These are phyloP conservation scores for Sialia sialis DNA, from an alignment of 2,113 vertebrate genomes.

Conservation along the genomic window DNA sequence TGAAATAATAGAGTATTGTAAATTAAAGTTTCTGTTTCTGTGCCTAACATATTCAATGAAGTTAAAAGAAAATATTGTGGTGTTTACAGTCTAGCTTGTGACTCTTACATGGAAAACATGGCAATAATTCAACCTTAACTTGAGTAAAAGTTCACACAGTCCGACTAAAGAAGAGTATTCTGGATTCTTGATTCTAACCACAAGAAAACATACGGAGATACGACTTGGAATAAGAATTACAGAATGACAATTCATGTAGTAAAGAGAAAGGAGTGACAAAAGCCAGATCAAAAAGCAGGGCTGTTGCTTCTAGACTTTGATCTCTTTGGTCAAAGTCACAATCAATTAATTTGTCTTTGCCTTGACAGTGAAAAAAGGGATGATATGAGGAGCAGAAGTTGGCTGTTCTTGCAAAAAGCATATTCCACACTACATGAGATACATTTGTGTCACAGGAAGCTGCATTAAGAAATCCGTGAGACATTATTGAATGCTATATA, in stretches of 20 bases:
- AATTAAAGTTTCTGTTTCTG: background rate
- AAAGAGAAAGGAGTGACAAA: background rate
- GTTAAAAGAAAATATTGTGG: background rate
- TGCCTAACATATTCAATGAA: background rate
- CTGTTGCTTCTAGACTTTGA: background rate
- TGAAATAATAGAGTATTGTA: background rate
- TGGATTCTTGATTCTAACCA: background rate
- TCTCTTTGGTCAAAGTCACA: background rate
- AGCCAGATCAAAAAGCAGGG: background rate
- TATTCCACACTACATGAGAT: background rate
- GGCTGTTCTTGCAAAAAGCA: background rate
- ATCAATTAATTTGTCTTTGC: background rate
- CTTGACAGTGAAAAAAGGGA: background rate
- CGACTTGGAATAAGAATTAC: background rate
- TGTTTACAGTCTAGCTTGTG: background rate
- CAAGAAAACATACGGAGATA: background rate
- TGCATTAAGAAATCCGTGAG: background rate
- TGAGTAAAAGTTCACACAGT: background rate
- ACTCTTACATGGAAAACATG: accelerated
- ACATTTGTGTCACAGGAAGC: background rate
- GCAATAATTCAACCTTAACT: background rate
- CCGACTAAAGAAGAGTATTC: background rate
- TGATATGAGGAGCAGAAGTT: background rate
- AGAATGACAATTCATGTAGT: background rate
- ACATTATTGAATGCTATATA: background rate